phyloP scores from a whole-genome alignment of 30 jellyfish, hydroid and myxozoan genomes.

The Aurelia aurita region DNA sequence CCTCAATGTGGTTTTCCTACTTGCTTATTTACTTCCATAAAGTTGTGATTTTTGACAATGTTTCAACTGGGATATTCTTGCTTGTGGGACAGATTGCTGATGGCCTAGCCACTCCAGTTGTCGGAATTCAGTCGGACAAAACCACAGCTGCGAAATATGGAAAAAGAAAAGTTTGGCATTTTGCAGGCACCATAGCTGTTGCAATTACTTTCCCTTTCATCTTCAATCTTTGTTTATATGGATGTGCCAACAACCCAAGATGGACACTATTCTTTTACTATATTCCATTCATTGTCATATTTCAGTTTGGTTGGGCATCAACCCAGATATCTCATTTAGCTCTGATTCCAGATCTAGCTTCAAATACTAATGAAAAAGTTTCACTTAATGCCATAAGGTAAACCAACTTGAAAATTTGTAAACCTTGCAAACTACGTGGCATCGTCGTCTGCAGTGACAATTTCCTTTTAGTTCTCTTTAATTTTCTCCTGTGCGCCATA shows the following conservation, averaged over 20 bases:
- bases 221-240: constrained; percentile 74
- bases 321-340: constrained; percentile 96
- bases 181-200: constrained; percentile 83
- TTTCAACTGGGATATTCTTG: constrained; percentile 79
- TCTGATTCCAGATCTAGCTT: constrained; percentile 90
- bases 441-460: no score
- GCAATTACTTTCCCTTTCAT: constrained; percentile 87
- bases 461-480: no score
- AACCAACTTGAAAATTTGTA: neutral
- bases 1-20: constrained; percentile 98
- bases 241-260: constrained; percentile 75
- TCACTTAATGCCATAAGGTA: constrained; percentile 87
- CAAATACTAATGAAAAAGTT: constrained; percentile 74
- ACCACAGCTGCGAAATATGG: constrained; percentile 75
- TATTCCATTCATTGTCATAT: constrained; percentile 81
- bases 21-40: constrained; percentile 85
- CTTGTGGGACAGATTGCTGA: constrained; percentile 93
- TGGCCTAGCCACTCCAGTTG: constrained; percentile 93
- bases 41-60: constrained; percentile 72
- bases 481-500: no score
- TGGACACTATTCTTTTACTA: constrained; percentile 79
- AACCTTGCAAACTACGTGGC: no score
- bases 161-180: constrained; percentile 91
- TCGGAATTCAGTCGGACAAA: constrained; percentile 88
- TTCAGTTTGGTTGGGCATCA: constrained; percentile 98